Conservation (phyloP, 2,797 vertebrate genomes). For the Chelon auratus region DNA sequence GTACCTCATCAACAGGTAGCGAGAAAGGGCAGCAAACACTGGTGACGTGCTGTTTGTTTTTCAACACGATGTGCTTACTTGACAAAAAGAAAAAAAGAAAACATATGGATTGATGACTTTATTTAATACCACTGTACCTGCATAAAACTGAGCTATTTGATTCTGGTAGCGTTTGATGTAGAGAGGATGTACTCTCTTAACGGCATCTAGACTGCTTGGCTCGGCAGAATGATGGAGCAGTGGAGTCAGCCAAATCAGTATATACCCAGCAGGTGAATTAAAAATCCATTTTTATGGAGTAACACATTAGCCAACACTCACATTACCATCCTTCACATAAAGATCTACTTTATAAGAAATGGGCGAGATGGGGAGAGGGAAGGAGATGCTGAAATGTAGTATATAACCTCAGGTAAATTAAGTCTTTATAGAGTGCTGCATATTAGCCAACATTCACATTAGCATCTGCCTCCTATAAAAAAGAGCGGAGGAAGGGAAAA, state of each 20-base stretch:
- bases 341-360: conserved; percentile 54
- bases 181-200: conserved; percentile 38
- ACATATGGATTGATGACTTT: background rate
- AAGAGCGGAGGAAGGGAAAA: conserved; percentile 8
- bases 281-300: conserved; percentile 78
- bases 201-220: conserved; percentile 51
- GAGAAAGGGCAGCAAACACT: background rate
- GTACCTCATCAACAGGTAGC: conserved; percentile 21
- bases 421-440: conserved; percentile 62
- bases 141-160: background rate
- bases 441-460: conserved; percentile 68
- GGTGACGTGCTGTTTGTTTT: conserved; percentile 8
- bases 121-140: background rate
- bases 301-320: conserved; percentile 73
- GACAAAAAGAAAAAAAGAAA: background rate
- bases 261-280: conserved; percentile 72
- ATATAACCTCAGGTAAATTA: conserved; percentile 70
- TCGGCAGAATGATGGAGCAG: conserved; percentile 52
- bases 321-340: conserved; percentile 73
- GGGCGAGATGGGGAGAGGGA: conserved; percentile 12
- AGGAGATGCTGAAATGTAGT: conserved; percentile 33
- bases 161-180: conserved; percentile 11
- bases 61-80: conserved; percentile 9
- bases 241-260: conserved; percentile 62
- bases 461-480: conserved; percentile 57